A percentile compares a stretch with the other conserved stretches of the same genome.
phyloP scores from a whole-genome alignment of 2,797 vertebrate genomes.

The Synaphobranchus kaupii region DNA sequence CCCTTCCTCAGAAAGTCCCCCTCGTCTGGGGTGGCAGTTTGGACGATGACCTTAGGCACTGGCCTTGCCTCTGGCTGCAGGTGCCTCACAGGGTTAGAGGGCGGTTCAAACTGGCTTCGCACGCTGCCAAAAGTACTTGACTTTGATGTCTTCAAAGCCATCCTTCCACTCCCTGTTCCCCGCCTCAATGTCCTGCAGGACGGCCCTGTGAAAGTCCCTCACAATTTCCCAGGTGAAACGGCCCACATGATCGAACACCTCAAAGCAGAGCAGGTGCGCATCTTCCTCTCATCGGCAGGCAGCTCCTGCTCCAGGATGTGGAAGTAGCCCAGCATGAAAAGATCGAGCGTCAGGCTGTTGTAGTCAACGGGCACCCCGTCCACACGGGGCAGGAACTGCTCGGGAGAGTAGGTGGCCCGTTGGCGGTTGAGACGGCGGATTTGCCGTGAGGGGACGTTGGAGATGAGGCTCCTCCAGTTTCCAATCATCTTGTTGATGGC shows the following conservation, averaged over 20 bases:
- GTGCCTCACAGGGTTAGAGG: conserved; percentile 49
- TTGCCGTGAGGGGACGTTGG: conserved; percentile 76
- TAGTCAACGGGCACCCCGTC: conserved; percentile 77
- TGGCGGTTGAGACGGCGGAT: conserved; percentile 75
- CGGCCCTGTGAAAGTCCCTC: conserved; percentile 87
- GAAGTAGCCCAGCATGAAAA: conserved; percentile 98
- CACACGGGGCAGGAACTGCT: conserved; percentile 86
- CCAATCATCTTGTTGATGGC: conserved; percentile 83
- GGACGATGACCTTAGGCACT: conserved; percentile 65
- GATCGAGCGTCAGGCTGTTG: conserved; percentile 84
- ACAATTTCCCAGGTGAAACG: conserved; percentile 86
- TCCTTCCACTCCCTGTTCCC: conserved; percentile 88
- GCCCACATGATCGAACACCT: conserved; percentile 93
- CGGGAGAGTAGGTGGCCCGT: conserved; percentile 81
- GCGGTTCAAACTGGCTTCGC: conserved; percentile 29
- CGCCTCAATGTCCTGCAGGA: conserved; percentile 85
- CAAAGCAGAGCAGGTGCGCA: conserved; percentile 92
- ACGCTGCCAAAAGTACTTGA: conserved; percentile 82
- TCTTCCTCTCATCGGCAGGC: conserved; percentile 83
- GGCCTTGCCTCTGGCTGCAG: conserved; percentile 57
- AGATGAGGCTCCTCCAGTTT: conserved; percentile 82
- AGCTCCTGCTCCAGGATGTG: conserved; percentile 92
- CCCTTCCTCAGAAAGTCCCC: conserved; percentile 33
- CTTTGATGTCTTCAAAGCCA: conserved; percentile 91
- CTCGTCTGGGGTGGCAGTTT: conserved; percentile 68